phyloP scores from a whole-genome alignment of 1,140 invertebrate species.

The Megalonaias nervosa region DNA sequence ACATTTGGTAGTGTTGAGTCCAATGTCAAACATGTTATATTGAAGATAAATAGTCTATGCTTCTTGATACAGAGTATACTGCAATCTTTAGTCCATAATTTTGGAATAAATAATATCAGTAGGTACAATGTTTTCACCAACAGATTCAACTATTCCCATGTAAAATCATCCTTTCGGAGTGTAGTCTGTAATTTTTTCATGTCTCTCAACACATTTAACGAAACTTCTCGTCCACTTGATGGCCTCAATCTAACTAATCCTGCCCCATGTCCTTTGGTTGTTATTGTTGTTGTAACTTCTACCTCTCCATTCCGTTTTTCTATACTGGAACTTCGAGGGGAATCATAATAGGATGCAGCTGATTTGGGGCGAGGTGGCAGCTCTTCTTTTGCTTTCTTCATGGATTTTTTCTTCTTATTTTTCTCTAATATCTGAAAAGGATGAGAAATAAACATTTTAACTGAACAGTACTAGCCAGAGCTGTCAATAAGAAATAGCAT shows the following conservation, averaged over 20 bases:
- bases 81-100: too few species aligned
- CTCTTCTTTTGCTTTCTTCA: conserved; percentile 12
- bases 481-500: too few species aligned
- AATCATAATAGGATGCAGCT: conserved; percentile 19
- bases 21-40: too few species aligned
- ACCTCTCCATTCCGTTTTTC: conserved; percentile 44
- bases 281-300: conserved; percentile 60
- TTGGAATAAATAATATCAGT: too few species aligned
- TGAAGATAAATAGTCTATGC: too few species aligned
- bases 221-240: conserved; percentile 39
- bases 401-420: conserved; percentile 44
- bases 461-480: too few species aligned
- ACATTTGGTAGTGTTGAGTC: too few species aligned
- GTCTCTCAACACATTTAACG: conserved; percentile 66
- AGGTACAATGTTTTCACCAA: neutral
- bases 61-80: too few species aligned
- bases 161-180: conserved; percentile 65
- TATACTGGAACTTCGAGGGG: conserved; percentile 6
- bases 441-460: neutral
- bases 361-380: conserved; percentile 40
- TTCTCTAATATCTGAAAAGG: conserved; percentile 40
- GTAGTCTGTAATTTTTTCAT: conserved; percentile 69
- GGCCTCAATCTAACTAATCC: conserved; percentile 39
- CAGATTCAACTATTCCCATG: conserved; percentile 61
- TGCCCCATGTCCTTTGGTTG: conserved; percentile 41